A percentile compares a stretch with the other conserved stretches of the same genome.
These are phyloP conservation scores for Microctonus hyperodae DNA, from an alignment of 2,888 invertebrate species.

Conservation along the genomic window DNA sequence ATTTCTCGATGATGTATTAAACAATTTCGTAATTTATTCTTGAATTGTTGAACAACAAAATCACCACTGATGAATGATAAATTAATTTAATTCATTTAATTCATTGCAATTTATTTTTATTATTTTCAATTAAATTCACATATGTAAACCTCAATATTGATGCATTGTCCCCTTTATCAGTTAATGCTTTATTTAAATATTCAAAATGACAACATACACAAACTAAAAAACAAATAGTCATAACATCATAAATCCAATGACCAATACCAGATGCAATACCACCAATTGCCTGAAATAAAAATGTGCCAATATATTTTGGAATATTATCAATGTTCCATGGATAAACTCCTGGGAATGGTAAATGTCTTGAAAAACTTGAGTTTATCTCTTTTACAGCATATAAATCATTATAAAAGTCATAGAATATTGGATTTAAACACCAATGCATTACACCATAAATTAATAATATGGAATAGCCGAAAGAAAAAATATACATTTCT, in stretches of 20 bases:
- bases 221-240: slow-evolving; percentile 43
- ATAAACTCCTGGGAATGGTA: slow-evolving; percentile 37
- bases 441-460: slow-evolving; percentile 44
- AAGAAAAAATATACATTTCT: slow-evolving; percentile 33
- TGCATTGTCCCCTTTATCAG: slow-evolving; percentile 7
- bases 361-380: slow-evolving; percentile 22
- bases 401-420: slow-evolving; percentile 29
- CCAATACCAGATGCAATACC: slow-evolving; percentile 41
- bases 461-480: slow-evolving; percentile 37
- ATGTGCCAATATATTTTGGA: slow-evolving; percentile 10
- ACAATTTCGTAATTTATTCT: slow-evolving; percentile 40
- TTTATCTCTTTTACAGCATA: slow-evolving; percentile 6
- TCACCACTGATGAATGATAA: slow-evolving; percentile 1
- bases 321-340: slow-evolving; percentile 13
- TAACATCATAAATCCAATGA: slow-evolving; percentile 39
- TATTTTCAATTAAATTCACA: neutral
- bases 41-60: slow-evolving; percentile 23
- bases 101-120: too few species aligned
- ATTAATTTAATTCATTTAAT: neutral
- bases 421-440: slow-evolving; percentile 43
- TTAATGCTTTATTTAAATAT: slow-evolving; percentile 40
- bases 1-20: slow-evolving; percentile 41
- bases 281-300: slow-evolving; percentile 9
- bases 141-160: slow-evolving; percentile 22
- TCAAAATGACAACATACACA: slow-evolving; percentile 41